Conservation (phyloP, 2,797 vertebrate species). For the Protosalanx chinensis region DNA sequence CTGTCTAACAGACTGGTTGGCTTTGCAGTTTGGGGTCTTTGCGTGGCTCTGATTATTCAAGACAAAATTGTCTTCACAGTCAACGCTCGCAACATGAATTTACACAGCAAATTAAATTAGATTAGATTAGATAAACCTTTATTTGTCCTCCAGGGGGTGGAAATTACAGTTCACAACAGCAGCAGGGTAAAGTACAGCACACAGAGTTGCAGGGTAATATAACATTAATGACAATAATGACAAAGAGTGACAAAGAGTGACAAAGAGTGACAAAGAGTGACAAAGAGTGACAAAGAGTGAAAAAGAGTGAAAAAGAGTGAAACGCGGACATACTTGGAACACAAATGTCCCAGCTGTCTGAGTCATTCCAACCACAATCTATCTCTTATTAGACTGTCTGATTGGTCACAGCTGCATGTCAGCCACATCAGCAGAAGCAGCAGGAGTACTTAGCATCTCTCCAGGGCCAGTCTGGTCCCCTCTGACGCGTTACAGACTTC, state of each 20-base stretch:
- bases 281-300: too few relatives aligned
- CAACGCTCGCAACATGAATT: background rate
- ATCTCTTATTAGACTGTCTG: background rate
- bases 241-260: too few relatives aligned
- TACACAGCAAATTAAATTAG: too few relatives aligned
- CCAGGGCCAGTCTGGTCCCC: slow-evolving; percentile 5
- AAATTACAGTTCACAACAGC: too few relatives aligned
- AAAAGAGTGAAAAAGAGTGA: background rate
- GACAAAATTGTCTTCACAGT: background rate
- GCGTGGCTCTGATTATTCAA: background rate
- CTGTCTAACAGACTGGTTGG: background rate
- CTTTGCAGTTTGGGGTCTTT: background rate
- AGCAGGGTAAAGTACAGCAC: too few relatives aligned
- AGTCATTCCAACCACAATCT: background rate
- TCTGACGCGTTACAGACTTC: slow-evolving; percentile 3
- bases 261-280: too few relatives aligned
- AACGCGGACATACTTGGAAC: background rate
- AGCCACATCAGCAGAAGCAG: background rate
- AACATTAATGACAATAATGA: too few relatives aligned
- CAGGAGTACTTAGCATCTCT: background rate
- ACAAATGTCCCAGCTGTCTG: background rate
- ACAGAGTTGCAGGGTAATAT: too few relatives aligned
- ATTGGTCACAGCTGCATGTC: background rate
- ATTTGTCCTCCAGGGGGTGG: too few relatives aligned
- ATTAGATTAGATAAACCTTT: too few relatives aligned